phyloP scores from a whole-genome alignment of 92 coral and sea anemone genomes.

The Metridium senile region DNA sequence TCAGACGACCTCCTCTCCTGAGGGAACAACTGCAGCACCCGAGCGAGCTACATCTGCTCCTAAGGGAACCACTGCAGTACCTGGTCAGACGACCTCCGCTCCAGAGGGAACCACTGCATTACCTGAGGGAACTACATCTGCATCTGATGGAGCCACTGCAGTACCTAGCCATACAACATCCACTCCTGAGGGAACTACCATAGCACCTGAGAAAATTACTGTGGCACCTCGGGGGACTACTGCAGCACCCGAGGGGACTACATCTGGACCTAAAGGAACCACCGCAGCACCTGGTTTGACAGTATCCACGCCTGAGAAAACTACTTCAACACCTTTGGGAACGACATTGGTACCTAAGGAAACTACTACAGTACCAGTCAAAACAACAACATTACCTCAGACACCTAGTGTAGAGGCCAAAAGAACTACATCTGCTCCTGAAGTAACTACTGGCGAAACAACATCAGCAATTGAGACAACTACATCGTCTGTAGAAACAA shows the following conservation, averaged over 20 bases:
- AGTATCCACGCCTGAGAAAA: neutral
- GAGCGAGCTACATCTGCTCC: too few relatives aligned
- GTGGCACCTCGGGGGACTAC: too few relatives aligned
- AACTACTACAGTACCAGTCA: neutral
- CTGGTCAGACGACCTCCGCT: neutral
- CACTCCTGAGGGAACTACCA: neutral
- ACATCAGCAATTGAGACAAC: too few relatives aligned
- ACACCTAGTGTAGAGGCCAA: neutral
- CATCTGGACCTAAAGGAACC: neutral
- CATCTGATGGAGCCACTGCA: neutral
- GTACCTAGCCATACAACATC: neutral
- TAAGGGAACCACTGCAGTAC: too few relatives aligned
- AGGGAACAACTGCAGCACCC: too few relatives aligned
- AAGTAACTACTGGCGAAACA: too few relatives aligned
- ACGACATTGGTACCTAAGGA: neutral
- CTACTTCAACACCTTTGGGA: too few relatives aligned
- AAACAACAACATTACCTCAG: neutral
- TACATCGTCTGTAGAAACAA: neutral
- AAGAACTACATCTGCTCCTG: too few relatives aligned
- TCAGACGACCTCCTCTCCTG: too few relatives aligned
- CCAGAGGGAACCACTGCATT: neutral
- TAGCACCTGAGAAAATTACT: slow-evolving; percentile 16
- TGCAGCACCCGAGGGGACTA: neutral
- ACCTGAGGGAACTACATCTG: neutral
- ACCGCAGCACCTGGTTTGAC: neutral